Base-by-base conservation (phyloP, 2,113 vertebrate species). In the Dinomys branickii region DNA sequence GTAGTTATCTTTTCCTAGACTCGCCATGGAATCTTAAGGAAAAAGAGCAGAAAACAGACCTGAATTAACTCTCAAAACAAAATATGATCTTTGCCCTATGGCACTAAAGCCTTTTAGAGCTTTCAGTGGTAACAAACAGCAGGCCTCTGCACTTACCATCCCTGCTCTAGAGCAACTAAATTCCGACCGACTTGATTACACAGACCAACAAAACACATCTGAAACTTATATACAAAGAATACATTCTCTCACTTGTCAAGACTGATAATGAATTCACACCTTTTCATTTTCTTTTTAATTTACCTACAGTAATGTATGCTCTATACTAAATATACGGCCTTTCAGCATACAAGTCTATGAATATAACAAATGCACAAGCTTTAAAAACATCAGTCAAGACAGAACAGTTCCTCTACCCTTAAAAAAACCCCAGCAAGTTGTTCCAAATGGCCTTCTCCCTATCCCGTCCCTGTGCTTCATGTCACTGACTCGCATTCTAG, bases 1-100 rank as follows among this genome's bases (percentile, higher is more conserved):
- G 96, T 98, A 99, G 96, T 99, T 99, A 96, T 99, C 99, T 97
- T 99, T 99, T 82, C 99, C 99, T 0, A 99, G 99, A 98, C 99
- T 99, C 50, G 99, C 99, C 99, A 99, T 99, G 20, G 97, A 98
- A 94, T 98, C 99, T 99, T 95, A 94, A 96, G 16, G 7, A 69
- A 73, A 22, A 65, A 65, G 78, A 77, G 80, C 41, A 75, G 85
- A 88, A 97, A 97, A 96, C 80, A 44, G 38, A 26, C 8, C 61
- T 35, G 22, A 81, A 84, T 92, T 92, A 94, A 92, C 19, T 82
- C 24, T 94, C 4, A 77, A 95, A 82, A 96, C 56, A 82, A 93
- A 33, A 65, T 12, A 20, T 73, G 80, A 84, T 44, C 20, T 50
- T 86, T 96, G 67, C 54, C 50, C 16, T 38, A 41, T 35, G n/a